phyloP scores from a whole-genome alignment of 2,888 invertebrate species.

The Tiphia femorata region DNA sequence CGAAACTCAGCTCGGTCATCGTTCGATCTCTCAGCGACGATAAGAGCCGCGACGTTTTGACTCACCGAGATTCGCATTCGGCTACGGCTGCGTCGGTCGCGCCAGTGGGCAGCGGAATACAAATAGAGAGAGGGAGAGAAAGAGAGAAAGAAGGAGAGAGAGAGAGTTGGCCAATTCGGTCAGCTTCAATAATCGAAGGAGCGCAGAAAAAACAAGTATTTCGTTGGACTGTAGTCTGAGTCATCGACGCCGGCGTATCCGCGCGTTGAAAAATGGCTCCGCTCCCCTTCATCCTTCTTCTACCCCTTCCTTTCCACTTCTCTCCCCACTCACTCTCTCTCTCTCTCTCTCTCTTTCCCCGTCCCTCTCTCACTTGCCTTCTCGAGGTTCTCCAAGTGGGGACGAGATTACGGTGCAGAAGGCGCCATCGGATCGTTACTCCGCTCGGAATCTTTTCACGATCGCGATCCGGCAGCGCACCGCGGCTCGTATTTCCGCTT shows the following conservation, averaged over 20 bases:
- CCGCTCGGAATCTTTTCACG: neutral
- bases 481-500: neutral
- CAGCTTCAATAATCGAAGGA: neutral
- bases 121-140: neutral
- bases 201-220: neutral
- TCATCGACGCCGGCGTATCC: neutral
- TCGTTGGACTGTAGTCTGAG: neutral
- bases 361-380: conserved; percentile 5
- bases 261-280: neutral
- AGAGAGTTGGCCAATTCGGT: neutral
- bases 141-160: neutral
- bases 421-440: conserved; percentile 5
- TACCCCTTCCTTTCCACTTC: conserved; percentile 16
- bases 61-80: no score
- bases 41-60: no score
- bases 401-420: conserved; percentile 10
- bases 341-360: conserved; percentile 1
- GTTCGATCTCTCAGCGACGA: no score
- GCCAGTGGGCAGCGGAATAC: no score
- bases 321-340: no score
- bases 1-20: no score
- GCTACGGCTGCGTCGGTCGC: no score
- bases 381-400: neutral
- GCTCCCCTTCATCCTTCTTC: conserved; percentile 33
- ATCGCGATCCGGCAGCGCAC: neutral